Conservation (phyloP, 2,888 invertebrate genomes). For the Lepidonotus clava region DNA sequence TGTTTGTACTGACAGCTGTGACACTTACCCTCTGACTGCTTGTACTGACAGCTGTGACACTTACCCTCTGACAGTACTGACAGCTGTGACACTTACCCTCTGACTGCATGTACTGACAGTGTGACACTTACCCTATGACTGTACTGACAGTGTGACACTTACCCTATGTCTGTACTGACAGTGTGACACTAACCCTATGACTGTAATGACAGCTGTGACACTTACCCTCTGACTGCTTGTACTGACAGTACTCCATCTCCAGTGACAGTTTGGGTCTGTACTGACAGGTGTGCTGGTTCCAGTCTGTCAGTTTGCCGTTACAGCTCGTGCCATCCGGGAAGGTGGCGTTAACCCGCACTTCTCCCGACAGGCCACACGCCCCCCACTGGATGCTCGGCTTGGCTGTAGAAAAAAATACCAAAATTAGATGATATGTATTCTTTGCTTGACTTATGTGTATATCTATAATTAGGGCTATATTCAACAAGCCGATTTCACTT, state of each 20-base stretch:
- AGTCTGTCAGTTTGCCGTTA: constrained; percentile 45
- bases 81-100: constrained; percentile 49
- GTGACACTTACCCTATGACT: too few relatives aligned
- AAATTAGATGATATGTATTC: too few relatives aligned
- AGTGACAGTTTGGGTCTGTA: constrained; percentile 28
- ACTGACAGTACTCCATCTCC: constrained; percentile 33
- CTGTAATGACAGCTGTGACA: not conserved
- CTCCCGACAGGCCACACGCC: constrained; percentile 46
- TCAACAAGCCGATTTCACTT: too few relatives aligned
- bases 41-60: too few relatives aligned
- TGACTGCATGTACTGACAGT: not conserved
- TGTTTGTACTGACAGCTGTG: not conserved
- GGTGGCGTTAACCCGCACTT: constrained; percentile 49
- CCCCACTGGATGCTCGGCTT: constrained; percentile 53
- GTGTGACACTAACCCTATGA: not conserved
- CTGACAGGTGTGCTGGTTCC: constrained; percentile 47
- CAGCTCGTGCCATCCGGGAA: constrained; percentile 41
- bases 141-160: too few relatives aligned
- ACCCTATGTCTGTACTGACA: not conserved
- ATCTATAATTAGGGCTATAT: too few relatives aligned
- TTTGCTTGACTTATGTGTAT: too few relatives aligned
- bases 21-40: too few relatives aligned
- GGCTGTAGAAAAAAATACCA: constrained; percentile 34
- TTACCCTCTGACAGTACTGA: too few relatives aligned
- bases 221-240: constrained; percentile 3